These are phyloP conservation scores for Sylvilagus bachmani DNA, from an alignment of 2,113 vertebrate species.

Conservation along the genomic window DNA sequence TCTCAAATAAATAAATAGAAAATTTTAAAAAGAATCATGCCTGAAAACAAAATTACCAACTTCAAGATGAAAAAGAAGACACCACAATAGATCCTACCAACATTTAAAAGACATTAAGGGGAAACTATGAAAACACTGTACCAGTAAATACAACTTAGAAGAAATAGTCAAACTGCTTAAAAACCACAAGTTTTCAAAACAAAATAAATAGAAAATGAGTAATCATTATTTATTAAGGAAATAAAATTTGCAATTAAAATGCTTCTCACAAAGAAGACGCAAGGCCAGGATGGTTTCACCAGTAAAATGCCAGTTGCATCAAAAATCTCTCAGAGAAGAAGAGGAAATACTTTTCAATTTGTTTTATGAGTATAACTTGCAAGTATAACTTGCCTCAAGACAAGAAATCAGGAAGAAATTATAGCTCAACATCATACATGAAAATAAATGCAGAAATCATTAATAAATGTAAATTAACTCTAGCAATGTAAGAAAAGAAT, in stretches of 20 bases:
- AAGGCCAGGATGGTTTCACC: slow-evolving; percentile 41
- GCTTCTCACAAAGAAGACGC: not conserved
- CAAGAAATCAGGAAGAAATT: slow-evolving; percentile 20
- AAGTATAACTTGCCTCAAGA: not conserved
- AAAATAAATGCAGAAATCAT: slow-evolving; percentile 34
- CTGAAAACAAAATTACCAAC: slow-evolving; percentile 22
- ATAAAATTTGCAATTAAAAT: slow-evolving; percentile 48
- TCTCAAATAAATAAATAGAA: no score
- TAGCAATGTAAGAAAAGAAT: not conserved
- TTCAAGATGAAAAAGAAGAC: slow-evolving; percentile 5
- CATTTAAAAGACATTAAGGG: not conserved
- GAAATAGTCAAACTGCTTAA: slow-evolving; percentile 35
- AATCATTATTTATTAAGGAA: not conserved
- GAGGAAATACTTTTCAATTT: not conserved
- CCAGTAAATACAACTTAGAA: not conserved
- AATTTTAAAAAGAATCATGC: not conserved
- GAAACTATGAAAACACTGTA: slow-evolving; percentile 2
- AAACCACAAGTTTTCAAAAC: slow-evolving; percentile 35
- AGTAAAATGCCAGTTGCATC: not conserved
- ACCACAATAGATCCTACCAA: not conserved
- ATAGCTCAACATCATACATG: not conserved
- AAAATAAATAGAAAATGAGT: slow-evolving; percentile 17
- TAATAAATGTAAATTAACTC: slow-evolving; percentile 46
- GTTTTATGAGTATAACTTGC: no score
- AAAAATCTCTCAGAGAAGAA: slow-evolving; percentile 43